Percentiles rank a stretch among this genome's conserved stretches.
phyloP scores from a whole-genome alignment of 2,113 vertebrate species.

The Pseudolaguvia tuberculata region DNA sequence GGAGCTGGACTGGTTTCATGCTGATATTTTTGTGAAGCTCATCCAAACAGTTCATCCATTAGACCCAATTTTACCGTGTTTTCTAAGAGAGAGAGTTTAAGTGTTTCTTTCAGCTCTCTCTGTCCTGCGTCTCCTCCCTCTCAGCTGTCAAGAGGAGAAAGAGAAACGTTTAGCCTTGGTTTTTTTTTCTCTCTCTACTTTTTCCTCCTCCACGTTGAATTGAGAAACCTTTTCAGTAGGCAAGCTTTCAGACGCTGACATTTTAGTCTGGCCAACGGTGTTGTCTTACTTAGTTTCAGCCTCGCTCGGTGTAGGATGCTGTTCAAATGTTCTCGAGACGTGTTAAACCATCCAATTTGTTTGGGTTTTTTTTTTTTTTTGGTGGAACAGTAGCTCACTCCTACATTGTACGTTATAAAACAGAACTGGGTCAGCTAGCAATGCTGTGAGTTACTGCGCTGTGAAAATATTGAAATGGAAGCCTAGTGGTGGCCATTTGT shows the following conservation, averaged over 20 bases:
- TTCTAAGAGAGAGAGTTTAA: conserved; percentile 15
- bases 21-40: conserved; percentile 10
- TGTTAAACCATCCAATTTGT: conserved; percentile 4
- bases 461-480: conserved; percentile 5
- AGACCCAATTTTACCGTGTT: conserved; percentile 18
- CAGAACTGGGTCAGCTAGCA: background rate
- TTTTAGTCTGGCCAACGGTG: conserved; percentile 30
- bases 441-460: background rate
- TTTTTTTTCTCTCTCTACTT: no score
- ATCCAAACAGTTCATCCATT: background rate
- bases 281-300: conserved; percentile 33
- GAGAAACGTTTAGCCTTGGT: conserved; percentile 35
- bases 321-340: background rate
- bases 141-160: conserved; percentile 8
- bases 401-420: background rate
- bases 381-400: background rate
- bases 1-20: background rate
- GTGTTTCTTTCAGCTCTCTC: conserved; percentile 25
- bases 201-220: background rate
- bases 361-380: no score
- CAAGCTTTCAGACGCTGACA: conserved; percentile 40
- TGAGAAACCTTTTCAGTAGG: conserved; percentile 38
- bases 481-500: background rate
- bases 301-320: conserved; percentile 2
- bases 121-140: conserved; percentile 27